These are phyloP conservation scores for Oophaga sylvatica DNA, from an alignment of 2,797 vertebrate genomes.

Conservation along the genomic window DNA sequence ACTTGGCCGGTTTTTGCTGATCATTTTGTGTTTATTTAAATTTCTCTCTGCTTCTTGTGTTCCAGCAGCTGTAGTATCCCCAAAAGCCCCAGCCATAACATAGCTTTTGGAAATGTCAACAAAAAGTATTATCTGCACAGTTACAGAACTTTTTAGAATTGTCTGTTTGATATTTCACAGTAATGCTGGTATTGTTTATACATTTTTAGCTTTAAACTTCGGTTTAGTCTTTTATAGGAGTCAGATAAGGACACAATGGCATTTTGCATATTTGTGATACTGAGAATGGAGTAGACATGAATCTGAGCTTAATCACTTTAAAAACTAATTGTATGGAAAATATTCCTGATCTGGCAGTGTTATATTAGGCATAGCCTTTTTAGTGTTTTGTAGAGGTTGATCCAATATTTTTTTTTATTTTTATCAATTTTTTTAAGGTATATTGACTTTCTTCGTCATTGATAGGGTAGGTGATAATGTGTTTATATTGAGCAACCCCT, in stretches of 20 bases:
- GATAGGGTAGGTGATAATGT: too few species aligned
- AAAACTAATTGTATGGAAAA: not conserved
- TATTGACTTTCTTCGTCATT: too few species aligned
- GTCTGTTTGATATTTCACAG: constrained; percentile 11
- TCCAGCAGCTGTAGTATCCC: constrained; percentile 37
- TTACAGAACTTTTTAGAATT: constrained; percentile 9
- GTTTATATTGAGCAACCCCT: too few species aligned
- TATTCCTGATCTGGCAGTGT: too few species aligned
- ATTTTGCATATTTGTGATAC: not conserved
- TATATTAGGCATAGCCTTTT: too few species aligned
- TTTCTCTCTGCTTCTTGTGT: constrained; percentile 31
- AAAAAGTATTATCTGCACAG: constrained; percentile 19
- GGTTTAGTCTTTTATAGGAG: not conserved
- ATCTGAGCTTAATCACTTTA: not conserved
- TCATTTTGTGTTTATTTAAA: constrained; percentile 46
- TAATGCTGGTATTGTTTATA: constrained; percentile 1
- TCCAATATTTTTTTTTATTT: too few species aligned
- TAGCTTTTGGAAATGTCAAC: constrained; percentile 32
- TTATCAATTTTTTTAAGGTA: too few species aligned
- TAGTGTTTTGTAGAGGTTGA: too few species aligned
- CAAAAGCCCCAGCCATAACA: constrained; percentile 29
- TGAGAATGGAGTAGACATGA: not conserved
- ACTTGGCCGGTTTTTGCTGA: constrained; percentile 40
- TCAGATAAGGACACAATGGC: constrained; percentile 1
- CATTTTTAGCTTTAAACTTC: not conserved